A percentile compares a stretch with the other conserved stretches of the same genome.
Conservation (phyloP, 2,113 vertebrate species). For the Falco punctatus region DNA sequence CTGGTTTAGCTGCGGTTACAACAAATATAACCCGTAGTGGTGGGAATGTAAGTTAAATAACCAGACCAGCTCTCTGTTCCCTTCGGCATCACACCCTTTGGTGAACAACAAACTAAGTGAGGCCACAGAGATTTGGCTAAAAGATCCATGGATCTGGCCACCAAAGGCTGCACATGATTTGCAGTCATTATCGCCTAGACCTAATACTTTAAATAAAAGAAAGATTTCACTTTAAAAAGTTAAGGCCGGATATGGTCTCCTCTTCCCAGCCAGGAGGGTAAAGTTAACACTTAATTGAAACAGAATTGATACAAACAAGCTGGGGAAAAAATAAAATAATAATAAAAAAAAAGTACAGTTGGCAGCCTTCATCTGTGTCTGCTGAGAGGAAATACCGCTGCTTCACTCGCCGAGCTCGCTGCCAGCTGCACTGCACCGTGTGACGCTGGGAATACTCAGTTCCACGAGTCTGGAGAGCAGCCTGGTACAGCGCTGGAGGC, state of each 20-base stretch:
- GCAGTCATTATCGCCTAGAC: fast-evolving
- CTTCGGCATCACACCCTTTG: background rate
- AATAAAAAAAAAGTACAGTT: background rate
- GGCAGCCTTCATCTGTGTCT: background rate
- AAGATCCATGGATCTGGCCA: background rate
- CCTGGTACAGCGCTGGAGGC: background rate
- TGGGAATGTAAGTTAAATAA: background rate
- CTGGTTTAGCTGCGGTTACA: background rate
- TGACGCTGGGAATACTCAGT: background rate
- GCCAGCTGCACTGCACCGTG: background rate
- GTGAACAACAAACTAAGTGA: background rate
- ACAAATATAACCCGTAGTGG: background rate
- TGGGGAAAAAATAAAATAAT: background rate
- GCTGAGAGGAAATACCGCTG: background rate
- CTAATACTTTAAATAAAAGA: background rate
- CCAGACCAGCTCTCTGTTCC: background rate
- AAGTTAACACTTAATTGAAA: background rate
- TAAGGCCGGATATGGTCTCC: background rate
- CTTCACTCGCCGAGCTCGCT: background rate
- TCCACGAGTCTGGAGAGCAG: background rate
- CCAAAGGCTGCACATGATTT: background rate
- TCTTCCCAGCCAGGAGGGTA: background rate
- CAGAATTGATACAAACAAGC: background rate
- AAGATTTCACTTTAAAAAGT: background rate
- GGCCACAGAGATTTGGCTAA: background rate